These are phyloP conservation scores for Lepidurus couesii DNA, from an alignment of 1,140 invertebrate genomes.

Conservation along the genomic window DNA sequence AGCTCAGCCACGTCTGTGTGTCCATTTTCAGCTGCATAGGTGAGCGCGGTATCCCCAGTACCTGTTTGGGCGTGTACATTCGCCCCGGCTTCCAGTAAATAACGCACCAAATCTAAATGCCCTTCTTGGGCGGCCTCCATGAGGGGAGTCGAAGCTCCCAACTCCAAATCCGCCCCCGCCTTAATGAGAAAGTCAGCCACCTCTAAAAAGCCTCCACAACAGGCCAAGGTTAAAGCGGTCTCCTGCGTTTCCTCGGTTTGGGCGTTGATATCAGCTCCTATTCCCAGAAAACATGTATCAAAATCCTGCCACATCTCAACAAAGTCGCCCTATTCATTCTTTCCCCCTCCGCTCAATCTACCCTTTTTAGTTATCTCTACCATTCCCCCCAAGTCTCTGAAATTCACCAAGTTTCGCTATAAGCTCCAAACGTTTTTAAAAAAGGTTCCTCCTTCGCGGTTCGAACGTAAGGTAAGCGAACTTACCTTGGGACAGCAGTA, in stretches of 20 bases:
- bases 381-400: not conserved
- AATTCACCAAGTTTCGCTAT: not conserved
- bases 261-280: conserved; percentile 92
- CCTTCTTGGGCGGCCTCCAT: conserved; percentile 95
- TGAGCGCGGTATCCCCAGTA: conserved; percentile 93
- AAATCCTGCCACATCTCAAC: not conserved
- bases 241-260: conserved; percentile 98
- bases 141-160: conserved; percentile 92
- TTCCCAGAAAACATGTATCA: conserved; percentile 25
- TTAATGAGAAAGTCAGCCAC: conserved; percentile 96
- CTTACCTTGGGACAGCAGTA: conserved; percentile 80
- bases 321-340: not conserved
- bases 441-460: not conserved
- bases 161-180: conserved; percentile 88
- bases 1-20: conserved; percentile 90
- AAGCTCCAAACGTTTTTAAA: not conserved
- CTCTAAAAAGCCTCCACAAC: conserved; percentile 94
- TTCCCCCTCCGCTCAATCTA: not conserved
- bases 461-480: conserved; percentile 7
- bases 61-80: conserved; percentile 89
- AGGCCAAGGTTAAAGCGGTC: conserved; percentile 92
- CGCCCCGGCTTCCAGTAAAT: conserved; percentile 74
- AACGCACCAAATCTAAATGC: conserved; percentile 53
- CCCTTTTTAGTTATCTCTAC: conserved; percentile 8
- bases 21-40: conserved; percentile 94